Conservation (phyloP, 2,797 vertebrate species). For the Pitangus sulphuratus region DNA sequence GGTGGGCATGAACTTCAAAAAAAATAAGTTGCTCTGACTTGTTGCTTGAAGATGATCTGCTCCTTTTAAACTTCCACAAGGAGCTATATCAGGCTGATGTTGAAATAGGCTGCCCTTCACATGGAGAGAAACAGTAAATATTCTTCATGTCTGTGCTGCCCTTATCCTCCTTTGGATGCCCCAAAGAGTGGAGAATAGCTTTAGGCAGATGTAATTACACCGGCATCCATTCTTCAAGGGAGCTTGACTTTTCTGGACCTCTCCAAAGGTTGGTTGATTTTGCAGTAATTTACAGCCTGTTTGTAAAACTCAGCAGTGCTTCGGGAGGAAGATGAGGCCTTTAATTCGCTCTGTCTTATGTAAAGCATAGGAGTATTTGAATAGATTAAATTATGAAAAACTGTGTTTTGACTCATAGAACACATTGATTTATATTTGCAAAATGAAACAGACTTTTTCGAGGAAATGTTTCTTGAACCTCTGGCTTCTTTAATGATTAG, state of each 20-base stretch:
- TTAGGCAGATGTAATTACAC: neutral
- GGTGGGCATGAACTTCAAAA: neutral
- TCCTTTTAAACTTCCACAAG: neutral
- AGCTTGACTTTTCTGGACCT: neutral
- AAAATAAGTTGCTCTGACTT: neutral
- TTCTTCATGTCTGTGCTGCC: neutral
- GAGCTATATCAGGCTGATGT: neutral
- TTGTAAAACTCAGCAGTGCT: neutral
- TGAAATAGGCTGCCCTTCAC: neutral
- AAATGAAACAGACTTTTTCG: constrained; percentile 4
- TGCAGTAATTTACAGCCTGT: neutral
- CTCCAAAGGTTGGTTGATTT: neutral
- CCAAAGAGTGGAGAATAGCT: neutral
- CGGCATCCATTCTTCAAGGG: neutral
- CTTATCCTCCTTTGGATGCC: neutral
- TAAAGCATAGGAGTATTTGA: neutral
- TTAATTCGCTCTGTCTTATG: neutral
- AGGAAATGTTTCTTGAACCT: neutral
- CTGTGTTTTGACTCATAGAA: neutral
- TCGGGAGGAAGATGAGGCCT: neutral
- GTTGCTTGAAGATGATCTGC: neutral
- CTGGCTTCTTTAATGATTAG: neutral
- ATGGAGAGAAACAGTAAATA: neutral
- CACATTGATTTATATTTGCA: neutral
- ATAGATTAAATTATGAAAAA: neutral